phyloP scores from a whole-genome alignment of 2,113 vertebrate genomes.

The Dascyllus trimaculatus region DNA sequence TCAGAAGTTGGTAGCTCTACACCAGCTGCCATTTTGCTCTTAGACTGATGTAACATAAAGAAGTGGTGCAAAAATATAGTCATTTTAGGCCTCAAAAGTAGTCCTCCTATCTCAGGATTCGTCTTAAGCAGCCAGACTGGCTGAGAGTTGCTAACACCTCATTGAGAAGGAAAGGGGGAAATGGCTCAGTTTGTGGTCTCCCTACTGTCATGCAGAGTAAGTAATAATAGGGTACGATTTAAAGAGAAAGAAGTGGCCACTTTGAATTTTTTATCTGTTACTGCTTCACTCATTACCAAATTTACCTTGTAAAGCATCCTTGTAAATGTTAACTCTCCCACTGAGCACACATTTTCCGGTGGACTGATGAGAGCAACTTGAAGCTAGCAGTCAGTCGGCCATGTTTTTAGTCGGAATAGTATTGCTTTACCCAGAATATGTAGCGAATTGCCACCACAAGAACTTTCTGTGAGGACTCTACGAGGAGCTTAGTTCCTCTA shows the following conservation, averaged over 20 bases:
- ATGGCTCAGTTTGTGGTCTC: conserved; percentile 28
- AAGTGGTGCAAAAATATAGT: not conserved
- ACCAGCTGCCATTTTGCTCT: not conserved
- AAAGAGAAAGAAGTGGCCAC: not conserved
- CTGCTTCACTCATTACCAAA: conserved; percentile 21
- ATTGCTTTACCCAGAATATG: not conserved
- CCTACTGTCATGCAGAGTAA: not conserved
- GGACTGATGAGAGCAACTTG: not conserved
- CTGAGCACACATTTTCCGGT: not conserved
- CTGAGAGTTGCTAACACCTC: not conserved
- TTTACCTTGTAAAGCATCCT: not conserved
- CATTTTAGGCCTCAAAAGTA: not conserved
- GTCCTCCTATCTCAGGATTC: not conserved
- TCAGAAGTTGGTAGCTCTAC: conserved; percentile 2
- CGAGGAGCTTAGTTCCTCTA: too few species aligned
- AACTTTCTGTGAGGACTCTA: too few species aligned
- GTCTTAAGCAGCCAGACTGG: not conserved
- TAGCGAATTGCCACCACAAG: too few species aligned
- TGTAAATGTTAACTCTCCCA: conserved; percentile 22
- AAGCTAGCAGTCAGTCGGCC: not conserved
- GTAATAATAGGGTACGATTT: conserved; percentile 1
- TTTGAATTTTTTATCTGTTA: conserved; percentile 5
- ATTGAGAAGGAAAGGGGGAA: not conserved
- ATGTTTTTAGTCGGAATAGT: not conserved
- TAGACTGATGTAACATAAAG: not conserved